phyloP scores from a whole-genome alignment of 2,888 invertebrate species.

The Orthosia gracilis region DNA sequence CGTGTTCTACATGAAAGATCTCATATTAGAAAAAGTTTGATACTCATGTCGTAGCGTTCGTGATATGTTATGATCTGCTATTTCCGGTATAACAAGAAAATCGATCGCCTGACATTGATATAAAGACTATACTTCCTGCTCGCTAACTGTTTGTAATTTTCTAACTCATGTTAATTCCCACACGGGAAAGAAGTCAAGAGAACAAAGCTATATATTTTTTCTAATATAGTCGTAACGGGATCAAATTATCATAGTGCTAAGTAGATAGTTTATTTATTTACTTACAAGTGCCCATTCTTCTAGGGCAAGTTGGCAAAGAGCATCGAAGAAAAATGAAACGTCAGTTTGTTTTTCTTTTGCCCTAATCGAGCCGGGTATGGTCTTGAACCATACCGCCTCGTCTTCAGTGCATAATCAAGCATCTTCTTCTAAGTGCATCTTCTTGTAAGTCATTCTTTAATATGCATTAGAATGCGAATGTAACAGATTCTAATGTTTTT shows the following conservation, averaged over 20 bases:
- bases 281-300: neutral
- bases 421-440: too few relatives aligned
- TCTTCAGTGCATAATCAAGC: too few relatives aligned
- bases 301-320: too few relatives aligned
- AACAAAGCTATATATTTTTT: conserved; percentile 55
- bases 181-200: conserved; percentile 18
- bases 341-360: too few relatives aligned
- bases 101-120: conserved; percentile 20
- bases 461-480: too few relatives aligned
- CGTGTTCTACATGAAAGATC: neutral
- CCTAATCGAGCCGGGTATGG: too few relatives aligned
- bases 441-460: too few relatives aligned
- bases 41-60: neutral
- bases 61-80: conserved; percentile 11
- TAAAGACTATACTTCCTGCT: conserved; percentile 28
- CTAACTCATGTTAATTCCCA: conserved; percentile 47
- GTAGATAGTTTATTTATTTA: conserved; percentile 17
- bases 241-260: conserved; percentile 11
- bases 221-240: conserved; percentile 35
- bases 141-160: conserved; percentile 35
- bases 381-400: too few relatives aligned
- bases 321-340: too few relatives aligned
- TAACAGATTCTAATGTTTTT: too few relatives aligned
- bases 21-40: neutral
- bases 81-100: conserved; percentile 8